Evolutionary conservation across 2,113 vertebrate species (phyloP).

Genomic region (Callopanchax toddi): DNA sequence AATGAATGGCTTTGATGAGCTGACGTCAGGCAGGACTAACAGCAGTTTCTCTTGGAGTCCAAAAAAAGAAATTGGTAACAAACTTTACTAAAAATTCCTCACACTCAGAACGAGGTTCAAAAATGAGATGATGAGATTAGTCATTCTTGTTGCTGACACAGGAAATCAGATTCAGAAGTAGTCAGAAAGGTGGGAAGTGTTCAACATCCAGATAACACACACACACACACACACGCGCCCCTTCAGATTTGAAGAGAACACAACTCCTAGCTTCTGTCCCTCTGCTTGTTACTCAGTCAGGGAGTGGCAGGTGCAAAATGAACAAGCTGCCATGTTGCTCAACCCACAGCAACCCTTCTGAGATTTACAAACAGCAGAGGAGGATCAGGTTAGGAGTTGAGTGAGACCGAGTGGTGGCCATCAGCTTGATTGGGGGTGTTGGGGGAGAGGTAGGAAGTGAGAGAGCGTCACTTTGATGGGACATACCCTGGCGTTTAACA

Average conservation of each 20-base stretch:
- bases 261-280: conserved; percentile 47
- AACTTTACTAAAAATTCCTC: conserved; percentile 33
- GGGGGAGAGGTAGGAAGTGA: conserved; percentile 27
- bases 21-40: conserved; percentile 24
- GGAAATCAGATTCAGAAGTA: conserved; percentile 21
- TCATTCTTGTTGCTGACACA: conserved; percentile 44
- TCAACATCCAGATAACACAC: conserved; percentile 32
- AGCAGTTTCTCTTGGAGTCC: conserved; percentile 25
- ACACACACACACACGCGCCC: conserved; percentile 25
- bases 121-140: conserved; percentile 58
- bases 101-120: conserved; percentile 36
- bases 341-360: conserved; percentile 13
- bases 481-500: conserved; percentile 76
- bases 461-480: conserved; percentile 48
- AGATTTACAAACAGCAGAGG: conserved; percentile 40
- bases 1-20: conserved; percentile 39
- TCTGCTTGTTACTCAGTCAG: conserved; percentile 49
- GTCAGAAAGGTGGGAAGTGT: conserved; percentile 29
- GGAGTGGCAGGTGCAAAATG: conserved; percentile 19
- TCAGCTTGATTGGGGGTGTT: conserved; percentile 44
- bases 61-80: conserved; percentile 14
- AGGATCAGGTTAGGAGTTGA: conserved; percentile 42
- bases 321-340: conserved; percentile 27
- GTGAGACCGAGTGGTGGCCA: conserved; percentile 43
- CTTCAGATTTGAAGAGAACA: conserved; percentile 49